A percentile compares a stretch with the other conserved stretches of the same genome.
phyloP scores from a whole-genome alignment of 2,113 vertebrate genomes.

The Canis aureus region DNA sequence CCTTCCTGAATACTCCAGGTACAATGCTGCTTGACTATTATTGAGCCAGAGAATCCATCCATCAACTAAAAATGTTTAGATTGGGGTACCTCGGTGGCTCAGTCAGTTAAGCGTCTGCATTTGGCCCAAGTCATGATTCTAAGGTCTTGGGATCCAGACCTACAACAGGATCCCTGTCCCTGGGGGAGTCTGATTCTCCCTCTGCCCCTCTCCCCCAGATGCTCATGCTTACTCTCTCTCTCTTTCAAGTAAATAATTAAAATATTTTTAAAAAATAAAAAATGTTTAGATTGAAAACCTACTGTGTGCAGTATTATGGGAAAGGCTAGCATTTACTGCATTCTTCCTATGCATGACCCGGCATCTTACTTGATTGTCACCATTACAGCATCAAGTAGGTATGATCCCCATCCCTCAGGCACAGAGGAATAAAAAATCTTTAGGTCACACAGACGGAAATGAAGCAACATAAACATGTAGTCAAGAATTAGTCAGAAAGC shows the following conservation, averaged over 20 bases:
- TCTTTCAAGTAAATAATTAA: no score
- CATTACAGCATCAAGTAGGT: neutral
- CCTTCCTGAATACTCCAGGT: neutral
- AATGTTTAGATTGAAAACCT: neutral
- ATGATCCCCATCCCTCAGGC: neutral
- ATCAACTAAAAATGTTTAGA: neutral
- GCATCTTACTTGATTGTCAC: neutral
- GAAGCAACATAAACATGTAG: neutral
- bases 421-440: neutral
- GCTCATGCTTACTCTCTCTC: no score
- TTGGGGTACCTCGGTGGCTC: no score
- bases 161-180: no score
- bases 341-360: neutral
- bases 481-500: neutral
- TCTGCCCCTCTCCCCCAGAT: no score
- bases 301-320: neutral
- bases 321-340: neutral
- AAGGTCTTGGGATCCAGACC: no score
- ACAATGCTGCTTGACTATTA: neutral
- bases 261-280: no score
- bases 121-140: no score
- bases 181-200: no score
- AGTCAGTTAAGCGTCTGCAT: no score
- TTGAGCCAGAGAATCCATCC: neutral
- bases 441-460: neutral